phyloP scores from a whole-genome alignment of 2,797 vertebrate species.

The Darevskia mixta region DNA sequence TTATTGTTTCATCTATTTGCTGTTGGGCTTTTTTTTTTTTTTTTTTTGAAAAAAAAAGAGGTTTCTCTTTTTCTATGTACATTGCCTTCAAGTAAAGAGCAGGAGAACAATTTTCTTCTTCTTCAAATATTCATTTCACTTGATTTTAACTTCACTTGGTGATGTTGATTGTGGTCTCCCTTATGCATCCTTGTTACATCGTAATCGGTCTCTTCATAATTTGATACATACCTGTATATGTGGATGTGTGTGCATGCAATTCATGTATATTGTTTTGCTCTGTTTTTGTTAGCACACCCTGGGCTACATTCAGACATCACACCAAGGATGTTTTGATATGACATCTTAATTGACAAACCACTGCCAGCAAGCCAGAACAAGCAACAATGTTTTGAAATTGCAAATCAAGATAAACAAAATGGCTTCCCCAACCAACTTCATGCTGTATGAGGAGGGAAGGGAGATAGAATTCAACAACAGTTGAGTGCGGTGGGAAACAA shows the following conservation, averaged over 20 bases:
- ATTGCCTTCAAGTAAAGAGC: background rate
- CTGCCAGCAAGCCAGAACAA: background rate
- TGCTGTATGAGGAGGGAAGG: no score
- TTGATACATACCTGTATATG: background rate
- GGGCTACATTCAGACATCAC: background rate
- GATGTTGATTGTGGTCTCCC: background rate
- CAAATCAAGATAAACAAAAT: background rate
- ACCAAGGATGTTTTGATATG: background rate
- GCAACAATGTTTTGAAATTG: background rate
- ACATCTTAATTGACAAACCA: background rate
- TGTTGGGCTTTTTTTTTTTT: background rate
- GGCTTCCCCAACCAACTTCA: no score
- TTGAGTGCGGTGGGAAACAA: no score
- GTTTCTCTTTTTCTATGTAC: background rate
- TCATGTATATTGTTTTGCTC: background rate
- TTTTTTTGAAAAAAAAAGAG: no score
- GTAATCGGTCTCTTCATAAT: background rate
- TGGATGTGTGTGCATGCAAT: background rate
- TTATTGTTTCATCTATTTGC: background rate
- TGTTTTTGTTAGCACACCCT: background rate
- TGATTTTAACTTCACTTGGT: background rate
- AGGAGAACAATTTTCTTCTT: background rate
- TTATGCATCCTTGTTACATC: background rate
- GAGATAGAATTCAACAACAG: no score
- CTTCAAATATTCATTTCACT: constrained; percentile 15